phyloP scores from a whole-genome alignment of 30 jellyfish, hydroid and myxozoan species.

The Rhopilema esculentum region DNA sequence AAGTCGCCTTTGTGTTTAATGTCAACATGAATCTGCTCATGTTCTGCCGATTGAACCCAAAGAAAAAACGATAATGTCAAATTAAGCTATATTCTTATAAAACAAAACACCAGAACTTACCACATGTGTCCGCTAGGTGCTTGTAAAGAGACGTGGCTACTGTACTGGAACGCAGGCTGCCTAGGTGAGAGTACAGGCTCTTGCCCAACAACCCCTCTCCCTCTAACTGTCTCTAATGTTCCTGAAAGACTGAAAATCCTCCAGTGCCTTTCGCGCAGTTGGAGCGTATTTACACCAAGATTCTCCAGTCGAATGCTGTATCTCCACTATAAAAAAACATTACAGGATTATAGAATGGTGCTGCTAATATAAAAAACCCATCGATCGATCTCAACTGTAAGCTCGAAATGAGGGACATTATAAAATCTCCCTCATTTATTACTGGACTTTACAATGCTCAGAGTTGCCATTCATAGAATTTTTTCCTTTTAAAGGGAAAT shows the following conservation, averaged over 20 bases:
- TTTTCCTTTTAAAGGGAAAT: too few species aligned
- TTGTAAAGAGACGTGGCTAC: constrained; percentile 96
- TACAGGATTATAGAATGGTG: not conserved
- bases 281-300: constrained; percentile 85
- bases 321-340: constrained; percentile 81
- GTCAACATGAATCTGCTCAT: too few species aligned
- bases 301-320: constrained; percentile 90
- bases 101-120: constrained; percentile 30
- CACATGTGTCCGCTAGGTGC: constrained; percentile 99
- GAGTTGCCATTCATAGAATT: too few species aligned
- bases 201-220: constrained; percentile 98
- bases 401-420: too few species aligned
- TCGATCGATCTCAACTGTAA: too few species aligned
- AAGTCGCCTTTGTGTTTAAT: too few species aligned
- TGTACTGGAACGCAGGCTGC: constrained; percentile 96
- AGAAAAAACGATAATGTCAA: too few species aligned
- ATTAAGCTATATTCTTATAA: too few species aligned
- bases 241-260: constrained; percentile 92
- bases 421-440: too few species aligned
- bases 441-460: too few species aligned
- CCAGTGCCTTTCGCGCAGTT: constrained; percentile 97
- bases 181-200: constrained; percentile 93
- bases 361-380: too few species aligned
- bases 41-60: too few species aligned
- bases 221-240: constrained; percentile 92